Evolutionary conservation across 2,113 vertebrate genomes (phyloP).

Genomic region (Atlantisia rogersi): DNA sequence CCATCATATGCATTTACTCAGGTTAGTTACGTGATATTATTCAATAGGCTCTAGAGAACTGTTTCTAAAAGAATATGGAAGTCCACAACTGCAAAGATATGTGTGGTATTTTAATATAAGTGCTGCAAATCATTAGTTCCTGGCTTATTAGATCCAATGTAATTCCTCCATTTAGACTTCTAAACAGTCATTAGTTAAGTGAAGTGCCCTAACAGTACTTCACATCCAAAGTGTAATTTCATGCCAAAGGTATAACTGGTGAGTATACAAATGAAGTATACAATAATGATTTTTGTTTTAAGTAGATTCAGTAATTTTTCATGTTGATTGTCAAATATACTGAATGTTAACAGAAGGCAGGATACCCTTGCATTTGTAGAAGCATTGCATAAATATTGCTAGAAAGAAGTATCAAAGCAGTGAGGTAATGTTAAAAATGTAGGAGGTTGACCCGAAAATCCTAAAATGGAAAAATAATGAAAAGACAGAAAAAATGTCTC

Average conservation of each 20-base stretch:
- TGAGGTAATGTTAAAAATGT: background rate
- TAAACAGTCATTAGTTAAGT: constrained; percentile 1
- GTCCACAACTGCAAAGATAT: background rate
- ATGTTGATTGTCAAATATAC: background rate
- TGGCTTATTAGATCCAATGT: background rate
- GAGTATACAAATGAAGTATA: background rate
- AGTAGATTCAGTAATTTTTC: background rate
- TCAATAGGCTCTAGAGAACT: background rate
- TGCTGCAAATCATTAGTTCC: background rate
- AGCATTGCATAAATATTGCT: background rate
- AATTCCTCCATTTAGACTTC: background rate
- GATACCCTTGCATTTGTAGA: background rate
- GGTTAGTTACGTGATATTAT: background rate
- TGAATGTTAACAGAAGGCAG: background rate
- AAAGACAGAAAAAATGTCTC: background rate
- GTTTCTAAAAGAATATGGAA: background rate
- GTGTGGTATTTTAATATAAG: background rate
- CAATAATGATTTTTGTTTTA: background rate
- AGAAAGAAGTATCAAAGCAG: background rate
- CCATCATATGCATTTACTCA: background rate
- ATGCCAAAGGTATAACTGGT: background rate
- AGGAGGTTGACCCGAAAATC: background rate
- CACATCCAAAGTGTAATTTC: background rate
- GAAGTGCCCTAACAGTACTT: background rate
- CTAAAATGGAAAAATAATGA: background rate